These are phyloP conservation scores for Poliocrania exsul DNA, from an alignment of 2,797 vertebrate species.

Conservation along the genomic window DNA sequence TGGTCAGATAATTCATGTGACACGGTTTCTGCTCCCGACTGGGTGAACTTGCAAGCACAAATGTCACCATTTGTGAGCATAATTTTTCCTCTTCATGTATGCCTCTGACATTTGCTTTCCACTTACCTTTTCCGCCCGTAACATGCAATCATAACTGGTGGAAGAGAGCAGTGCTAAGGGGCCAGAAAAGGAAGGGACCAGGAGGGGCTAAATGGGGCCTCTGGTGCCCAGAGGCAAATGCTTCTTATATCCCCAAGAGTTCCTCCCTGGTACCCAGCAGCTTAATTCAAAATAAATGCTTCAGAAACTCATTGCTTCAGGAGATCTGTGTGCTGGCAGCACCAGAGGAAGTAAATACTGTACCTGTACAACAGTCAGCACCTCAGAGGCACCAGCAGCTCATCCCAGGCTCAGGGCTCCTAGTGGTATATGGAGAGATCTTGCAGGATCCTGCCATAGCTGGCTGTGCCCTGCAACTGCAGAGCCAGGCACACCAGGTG, in stretches of 20 bases:
- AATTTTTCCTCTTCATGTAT: constrained; percentile 37
- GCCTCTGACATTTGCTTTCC: constrained; percentile 50
- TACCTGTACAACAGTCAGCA: neutral
- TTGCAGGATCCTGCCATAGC: neutral
- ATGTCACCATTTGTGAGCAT: constrained; percentile 38
- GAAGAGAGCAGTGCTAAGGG: neutral
- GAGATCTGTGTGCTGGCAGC: neutral
- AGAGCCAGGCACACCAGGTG: no score
- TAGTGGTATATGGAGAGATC: rapidly evolving
- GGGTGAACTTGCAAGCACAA: constrained; percentile 40
- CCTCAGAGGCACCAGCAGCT: neutral
- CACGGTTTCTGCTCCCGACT: neutral
- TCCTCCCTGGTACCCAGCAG: neutral
- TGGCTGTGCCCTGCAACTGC: neutral
- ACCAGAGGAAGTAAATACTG: neutral
- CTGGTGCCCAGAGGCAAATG: neutral
- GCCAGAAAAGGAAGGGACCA: neutral
- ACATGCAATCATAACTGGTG: neutral
- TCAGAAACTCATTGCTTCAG: neutral
- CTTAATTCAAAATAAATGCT: neutral
- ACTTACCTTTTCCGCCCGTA: constrained; percentile 25
- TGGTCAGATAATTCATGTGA: constrained; percentile 47
- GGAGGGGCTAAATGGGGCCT: neutral
- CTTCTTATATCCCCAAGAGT: neutral
- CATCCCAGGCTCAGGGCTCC: neutral